Conservation (phyloP, 2,888 invertebrate species). For the Tetanocera ferruginea region DNA sequence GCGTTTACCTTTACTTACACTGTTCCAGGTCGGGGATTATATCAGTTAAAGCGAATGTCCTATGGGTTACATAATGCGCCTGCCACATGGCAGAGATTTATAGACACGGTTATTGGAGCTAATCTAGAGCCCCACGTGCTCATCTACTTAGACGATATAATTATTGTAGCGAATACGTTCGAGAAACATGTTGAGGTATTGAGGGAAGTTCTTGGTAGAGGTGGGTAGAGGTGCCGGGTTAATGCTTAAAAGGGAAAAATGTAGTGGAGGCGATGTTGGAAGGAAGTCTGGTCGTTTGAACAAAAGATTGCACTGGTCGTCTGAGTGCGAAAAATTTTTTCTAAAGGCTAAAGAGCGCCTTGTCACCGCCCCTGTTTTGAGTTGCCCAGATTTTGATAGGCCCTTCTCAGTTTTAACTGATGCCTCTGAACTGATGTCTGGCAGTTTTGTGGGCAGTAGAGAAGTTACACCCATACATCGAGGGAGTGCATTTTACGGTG, state of each 20-base stretch:
- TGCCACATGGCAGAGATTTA: too few relatives aligned
- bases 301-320: background rate
- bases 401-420: slow-evolving; percentile 35
- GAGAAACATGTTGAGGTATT: slow-evolving; percentile 10
- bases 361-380: too few relatives aligned
- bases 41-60: too few relatives aligned
- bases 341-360: too few relatives aligned
- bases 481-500: too few relatives aligned
- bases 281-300: background rate
- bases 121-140: background rate
- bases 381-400: too few relatives aligned
- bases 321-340: too few relatives aligned
- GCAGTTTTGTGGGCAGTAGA: slow-evolving; percentile 22
- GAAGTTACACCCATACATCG: slow-evolving; percentile 20
- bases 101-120: background rate
- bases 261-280: slow-evolving; percentile 2
- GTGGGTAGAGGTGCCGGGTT: background rate
- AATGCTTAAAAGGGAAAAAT: background rate
- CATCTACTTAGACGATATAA: background rate
- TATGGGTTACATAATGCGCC: too few relatives aligned
- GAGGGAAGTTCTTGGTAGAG: background rate
- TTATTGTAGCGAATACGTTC: too few relatives aligned
- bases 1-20: slow-evolving; percentile 22
- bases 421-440: slow-evolving; percentile 40
- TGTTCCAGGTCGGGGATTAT: background rate